Conservation (phyloP, 2,113 vertebrate species). For the Fregetta grallaria region DNA sequence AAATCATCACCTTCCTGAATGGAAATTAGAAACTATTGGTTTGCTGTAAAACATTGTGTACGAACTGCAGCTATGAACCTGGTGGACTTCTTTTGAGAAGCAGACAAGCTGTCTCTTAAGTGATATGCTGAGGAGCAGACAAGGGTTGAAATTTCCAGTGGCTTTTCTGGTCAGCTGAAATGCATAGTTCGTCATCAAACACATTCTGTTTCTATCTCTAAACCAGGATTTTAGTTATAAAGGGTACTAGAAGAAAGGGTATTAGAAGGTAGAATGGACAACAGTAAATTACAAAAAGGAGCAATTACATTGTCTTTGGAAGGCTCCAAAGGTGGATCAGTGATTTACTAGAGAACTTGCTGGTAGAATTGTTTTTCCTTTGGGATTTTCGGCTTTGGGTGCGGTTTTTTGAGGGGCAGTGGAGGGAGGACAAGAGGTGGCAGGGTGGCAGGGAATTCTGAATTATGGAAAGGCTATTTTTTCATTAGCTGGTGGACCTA, state of each 20-base stretch:
- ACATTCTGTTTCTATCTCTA: neutral
- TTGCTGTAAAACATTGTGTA: neutral
- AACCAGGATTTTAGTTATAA: neutral
- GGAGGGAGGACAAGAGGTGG: neutral
- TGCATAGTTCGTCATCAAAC: neutral
- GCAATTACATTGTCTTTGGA: neutral
- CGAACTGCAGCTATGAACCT: neutral
- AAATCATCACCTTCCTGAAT: neutral
- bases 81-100: neutral
- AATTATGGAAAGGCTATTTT: neutral
- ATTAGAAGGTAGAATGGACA: neutral
- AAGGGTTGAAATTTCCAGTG: neutral
- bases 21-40: neutral
- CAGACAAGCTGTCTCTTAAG: neutral
- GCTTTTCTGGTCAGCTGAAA: neutral
- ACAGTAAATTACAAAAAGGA: neutral
- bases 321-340: neutral
- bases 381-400: neutral
- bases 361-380: neutral
- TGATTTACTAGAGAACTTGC: neutral
- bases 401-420: accelerated
- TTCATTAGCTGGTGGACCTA: neutral
- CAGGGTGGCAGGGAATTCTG: neutral
- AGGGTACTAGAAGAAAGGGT: neutral
- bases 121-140: neutral